These are phyloP conservation scores for Deilephila elpenor DNA, from an alignment of 2,888 invertebrate species.

Conservation along the genomic window DNA sequence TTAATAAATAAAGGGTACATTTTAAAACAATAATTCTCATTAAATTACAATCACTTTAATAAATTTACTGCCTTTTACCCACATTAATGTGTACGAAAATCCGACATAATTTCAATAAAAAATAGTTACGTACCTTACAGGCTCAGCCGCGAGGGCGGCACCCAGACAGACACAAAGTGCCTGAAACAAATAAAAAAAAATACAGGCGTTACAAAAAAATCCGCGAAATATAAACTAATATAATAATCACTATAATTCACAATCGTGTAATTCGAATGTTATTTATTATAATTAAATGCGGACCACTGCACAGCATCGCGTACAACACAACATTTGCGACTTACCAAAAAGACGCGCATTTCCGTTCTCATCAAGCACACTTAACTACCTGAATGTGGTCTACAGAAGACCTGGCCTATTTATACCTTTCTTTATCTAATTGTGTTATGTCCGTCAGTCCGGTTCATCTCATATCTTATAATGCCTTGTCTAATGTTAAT, in stretches of 20 bases:
- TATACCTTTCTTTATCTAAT: slow-evolving; percentile 78
- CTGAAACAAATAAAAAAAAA: slow-evolving; percentile 53
- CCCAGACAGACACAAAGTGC: slow-evolving; percentile 63
- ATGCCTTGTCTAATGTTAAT: slow-evolving; percentile 68
- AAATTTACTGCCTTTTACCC: no score
- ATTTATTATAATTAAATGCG: slow-evolving; percentile 32
- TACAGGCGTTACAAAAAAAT: not conserved
- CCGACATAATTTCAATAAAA: not conserved
- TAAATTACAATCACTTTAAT: not conserved
- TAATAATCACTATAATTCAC: not conserved
- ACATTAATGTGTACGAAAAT: not conserved
- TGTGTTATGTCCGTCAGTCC: slow-evolving; percentile 67
- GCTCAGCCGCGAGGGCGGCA: slow-evolving; percentile 66
- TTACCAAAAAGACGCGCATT: slow-evolving; percentile 76
- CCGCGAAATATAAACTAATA: not conserved
- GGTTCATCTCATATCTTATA: slow-evolving; percentile 69
- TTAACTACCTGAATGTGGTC: slow-evolving; percentile 71
- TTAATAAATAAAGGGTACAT: no score
- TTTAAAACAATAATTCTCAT: no score
- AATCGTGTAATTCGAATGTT: not conserved
- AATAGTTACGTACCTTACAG: slow-evolving; percentile 50
- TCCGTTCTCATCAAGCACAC: slow-evolving; percentile 66
- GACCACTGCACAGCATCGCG: slow-evolving; percentile 30
- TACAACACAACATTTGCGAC: slow-evolving; percentile 41
- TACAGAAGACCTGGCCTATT: slow-evolving; percentile 70